Conservation (phyloP, 1,140 invertebrate genomes). For the Goniozus legneri region DNA sequence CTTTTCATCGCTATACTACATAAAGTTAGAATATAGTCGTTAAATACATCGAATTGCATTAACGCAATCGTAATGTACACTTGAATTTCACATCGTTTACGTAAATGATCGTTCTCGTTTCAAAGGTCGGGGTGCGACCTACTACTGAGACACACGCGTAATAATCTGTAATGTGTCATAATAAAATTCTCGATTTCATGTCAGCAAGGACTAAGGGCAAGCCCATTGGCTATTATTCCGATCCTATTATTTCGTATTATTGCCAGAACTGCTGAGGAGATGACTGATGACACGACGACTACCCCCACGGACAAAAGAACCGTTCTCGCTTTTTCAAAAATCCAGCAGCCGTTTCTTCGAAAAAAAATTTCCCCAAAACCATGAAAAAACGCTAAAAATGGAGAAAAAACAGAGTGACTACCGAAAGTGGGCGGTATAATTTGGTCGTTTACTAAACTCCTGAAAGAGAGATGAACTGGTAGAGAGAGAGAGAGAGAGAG, state of each 20-base stretch:
- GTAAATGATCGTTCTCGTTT: too few species aligned
- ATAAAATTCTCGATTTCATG: slow-evolving; percentile 49
- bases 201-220: slow-evolving; percentile 19
- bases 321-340: slow-evolving; percentile 35
- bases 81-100: too few species aligned
- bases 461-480: slow-evolving; percentile 21
- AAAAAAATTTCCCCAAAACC: slow-evolving; percentile 22
- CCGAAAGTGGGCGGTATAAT: slow-evolving; percentile 48
- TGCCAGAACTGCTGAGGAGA: slow-evolving; percentile 39
- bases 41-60: too few species aligned
- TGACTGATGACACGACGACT: slow-evolving; percentile 48
- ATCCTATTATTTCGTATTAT: slow-evolving; percentile 46
- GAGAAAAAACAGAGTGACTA: slow-evolving; percentile 1
- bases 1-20: too few species aligned
- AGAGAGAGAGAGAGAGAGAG: slow-evolving; percentile 22
- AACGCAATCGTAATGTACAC: too few species aligned
- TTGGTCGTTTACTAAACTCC: slow-evolving; percentile 41
- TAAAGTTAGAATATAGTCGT: too few species aligned
- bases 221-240: slow-evolving; percentile 33
- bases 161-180: slow-evolving; percentile 49
- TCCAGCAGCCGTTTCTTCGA: too few species aligned
- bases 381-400: slow-evolving; percentile 15
- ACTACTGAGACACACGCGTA: slow-evolving; percentile 39
- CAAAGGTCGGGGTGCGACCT: too few species aligned
- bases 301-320: too few species aligned